Base-by-base conservation (phyloP, 2,797 vertebrate species). In the Xenentodon cancila region DNA sequence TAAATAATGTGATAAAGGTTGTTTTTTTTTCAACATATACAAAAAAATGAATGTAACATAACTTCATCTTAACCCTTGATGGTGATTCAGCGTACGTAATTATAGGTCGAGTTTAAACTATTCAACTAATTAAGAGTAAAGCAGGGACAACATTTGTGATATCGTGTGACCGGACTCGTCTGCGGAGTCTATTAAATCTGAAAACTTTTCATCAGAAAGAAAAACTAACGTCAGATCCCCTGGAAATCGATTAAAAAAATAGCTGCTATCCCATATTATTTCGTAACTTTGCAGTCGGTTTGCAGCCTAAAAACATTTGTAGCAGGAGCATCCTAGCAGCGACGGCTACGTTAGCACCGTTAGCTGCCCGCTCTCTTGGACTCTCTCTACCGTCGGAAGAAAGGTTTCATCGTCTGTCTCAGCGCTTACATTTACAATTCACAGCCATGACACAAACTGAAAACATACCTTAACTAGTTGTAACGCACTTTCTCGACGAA, bases 301-400 rank as follows among this genome's bases (percentile, higher is more conserved):
- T 9, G 30, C 7, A 16, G 1, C 13, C 37, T 6, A 19, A 1
- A 2, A 6, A 22, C 3, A 62, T 44, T 51, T 19, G 30, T 53
- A 25, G 5, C 5, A 16, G 44, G 3, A 40, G 8, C n/a, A 3
- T 43, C 19, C 53, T 72, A 63, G 79, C 75, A 80, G 77, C 65
- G 40, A 20, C 25, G 17, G 68, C 63, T 64, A 63, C 21, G 49
- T 58, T 82, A 79, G 78, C 79, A 49, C 21, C 2, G 46, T 20
- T 7, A 5, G 44, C 34, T 47, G 71, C 58, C 72, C 82, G 77
- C 78, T 71, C 21, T 9, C 12, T 12, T n/a, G n/a, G n/a, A n/a
- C n/a, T n/a, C n/a, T n/a, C n/a, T 77, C 77, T 81, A 81, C 82
- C 80, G n/a, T 81, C 73, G 16, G 40, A 48, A n/a, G 18, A 65